Evolutionary conservation across 2,797 vertebrate species (phyloP).

Genomic region (Aldrovandia affinis): DNA sequence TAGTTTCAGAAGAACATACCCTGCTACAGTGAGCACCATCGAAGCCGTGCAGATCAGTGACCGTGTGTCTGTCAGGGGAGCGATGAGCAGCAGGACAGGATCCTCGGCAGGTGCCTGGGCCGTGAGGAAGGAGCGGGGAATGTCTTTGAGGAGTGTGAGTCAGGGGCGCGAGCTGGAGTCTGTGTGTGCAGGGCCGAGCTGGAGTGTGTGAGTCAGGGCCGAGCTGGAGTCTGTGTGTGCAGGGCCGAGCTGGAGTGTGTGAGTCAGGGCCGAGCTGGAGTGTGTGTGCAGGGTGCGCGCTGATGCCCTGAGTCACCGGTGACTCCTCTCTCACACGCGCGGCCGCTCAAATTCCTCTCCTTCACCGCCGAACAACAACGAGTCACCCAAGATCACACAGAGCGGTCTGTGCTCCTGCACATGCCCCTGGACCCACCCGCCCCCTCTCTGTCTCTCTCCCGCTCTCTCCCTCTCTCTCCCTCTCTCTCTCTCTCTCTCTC

Average conservation of each 20-base stretch:
- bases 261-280: slow-evolving; percentile 62
- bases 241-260: too few relatives aligned
- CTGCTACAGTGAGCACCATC: too few relatives aligned
- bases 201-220: slow-evolving; percentile 70
- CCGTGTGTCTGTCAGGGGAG: too few relatives aligned
- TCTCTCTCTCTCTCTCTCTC: too few relatives aligned
- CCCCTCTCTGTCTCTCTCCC: too few relatives aligned
- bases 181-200: slow-evolving; percentile 48
- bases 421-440: background rate
- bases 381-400: background rate
- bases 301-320: slow-evolving; percentile 54
- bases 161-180: slow-evolving; percentile 55
- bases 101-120: slow-evolving; percentile 13
- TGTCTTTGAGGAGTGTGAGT: slow-evolving; percentile 60
- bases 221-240: slow-evolving; percentile 52
- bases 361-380: slow-evolving; percentile 9
- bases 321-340: slow-evolving; percentile 33
- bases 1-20: too few relatives aligned
- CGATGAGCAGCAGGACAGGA: background rate
- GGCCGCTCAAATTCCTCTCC: slow-evolving; percentile 36
- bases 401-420: background rate
- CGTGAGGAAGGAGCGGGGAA: slow-evolving; percentile 55
- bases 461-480: too few relatives aligned
- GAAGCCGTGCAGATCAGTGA: too few relatives aligned
- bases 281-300: slow-evolving; percentile 46